These are phyloP conservation scores for Panurus biarmicus DNA, from an alignment of 2,113 vertebrate species.

Conservation along the genomic window DNA sequence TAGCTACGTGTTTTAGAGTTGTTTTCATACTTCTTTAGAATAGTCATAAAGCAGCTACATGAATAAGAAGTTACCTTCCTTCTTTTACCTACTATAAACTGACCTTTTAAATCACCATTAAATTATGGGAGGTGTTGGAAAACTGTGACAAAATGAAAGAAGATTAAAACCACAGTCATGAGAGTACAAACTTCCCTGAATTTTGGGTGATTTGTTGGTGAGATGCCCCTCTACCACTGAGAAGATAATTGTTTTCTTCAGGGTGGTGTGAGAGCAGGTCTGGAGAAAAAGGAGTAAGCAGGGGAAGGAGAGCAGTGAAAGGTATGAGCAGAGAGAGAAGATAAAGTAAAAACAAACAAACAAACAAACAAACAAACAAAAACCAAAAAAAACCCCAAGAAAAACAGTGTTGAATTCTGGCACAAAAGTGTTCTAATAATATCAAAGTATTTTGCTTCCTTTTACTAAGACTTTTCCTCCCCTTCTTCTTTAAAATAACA, in stretches of 20 bases:
- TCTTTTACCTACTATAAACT: not conserved
- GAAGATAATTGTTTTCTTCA: not conserved
- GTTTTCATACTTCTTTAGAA: not conserved
- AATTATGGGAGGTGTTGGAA: not conserved
- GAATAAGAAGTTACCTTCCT: not conserved
- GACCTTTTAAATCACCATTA: not conserved
- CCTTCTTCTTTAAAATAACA: not conserved
- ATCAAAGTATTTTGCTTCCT: not conserved
- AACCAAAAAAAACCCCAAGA: fast-evolving
- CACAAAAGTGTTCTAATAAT: not conserved
- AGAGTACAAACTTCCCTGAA: not conserved
- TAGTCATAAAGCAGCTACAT: not conserved
- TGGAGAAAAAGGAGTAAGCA: not conserved
- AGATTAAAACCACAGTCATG: not conserved
- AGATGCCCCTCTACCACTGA: not conserved
- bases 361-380: not conserved
- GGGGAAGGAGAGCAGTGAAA: not conserved
- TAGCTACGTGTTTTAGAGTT: not conserved
- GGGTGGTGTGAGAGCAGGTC: not conserved
- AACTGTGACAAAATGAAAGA: not conserved
- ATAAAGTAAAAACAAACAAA: not conserved
- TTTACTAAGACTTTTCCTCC: not conserved
- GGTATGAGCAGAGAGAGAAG: not conserved
- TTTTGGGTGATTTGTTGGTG: not conserved
- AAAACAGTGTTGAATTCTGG: not conserved